Evolutionary conservation across 1,140 invertebrate species (phyloP).

Genomic region (Diploscapter pachys): DNA sequence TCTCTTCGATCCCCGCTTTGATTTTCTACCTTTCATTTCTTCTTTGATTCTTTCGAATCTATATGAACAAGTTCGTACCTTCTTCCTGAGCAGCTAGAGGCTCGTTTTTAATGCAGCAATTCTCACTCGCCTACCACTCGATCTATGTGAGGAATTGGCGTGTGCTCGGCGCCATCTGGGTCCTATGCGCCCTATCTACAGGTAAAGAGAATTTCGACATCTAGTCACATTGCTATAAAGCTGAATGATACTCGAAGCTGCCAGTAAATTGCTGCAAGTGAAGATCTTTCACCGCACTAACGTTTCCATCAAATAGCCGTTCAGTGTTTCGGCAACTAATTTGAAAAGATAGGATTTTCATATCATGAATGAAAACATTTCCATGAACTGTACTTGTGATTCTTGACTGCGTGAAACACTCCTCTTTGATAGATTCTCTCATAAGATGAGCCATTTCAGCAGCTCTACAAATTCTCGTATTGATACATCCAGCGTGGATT

Average conservation of each 20-base stretch:
- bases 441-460: constrained; percentile 20
- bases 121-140: constrained; percentile 32
- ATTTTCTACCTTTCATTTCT: too few species aligned
- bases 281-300: neutral
- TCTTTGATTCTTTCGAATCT: too few species aligned
- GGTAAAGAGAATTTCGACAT: constrained; percentile 4
- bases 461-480: constrained; percentile 31
- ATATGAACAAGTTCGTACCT: too few species aligned
- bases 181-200: constrained; percentile 34
- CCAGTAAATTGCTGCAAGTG: constrained; percentile 8
- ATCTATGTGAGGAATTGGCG: constrained; percentile 34
- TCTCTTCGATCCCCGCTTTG: too few species aligned
- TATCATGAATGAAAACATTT: neutral
- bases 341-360: neutral
- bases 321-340: too few species aligned
- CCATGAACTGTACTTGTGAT: neutral
- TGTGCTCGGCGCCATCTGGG: constrained; percentile 35
- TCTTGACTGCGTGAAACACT: neutral
- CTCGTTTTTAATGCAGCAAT: constrained; percentile 26
- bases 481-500: constrained; percentile 39
- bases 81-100: too few species aligned
- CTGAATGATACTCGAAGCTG: neutral
- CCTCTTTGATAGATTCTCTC: neutral
- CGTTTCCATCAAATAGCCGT: constrained; percentile 7
- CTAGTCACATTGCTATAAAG: too few species aligned